Evolutionary conservation across 2,888 invertebrate species (phyloP).

Genomic region (Scaptomyza cyrtandrae): DNA sequence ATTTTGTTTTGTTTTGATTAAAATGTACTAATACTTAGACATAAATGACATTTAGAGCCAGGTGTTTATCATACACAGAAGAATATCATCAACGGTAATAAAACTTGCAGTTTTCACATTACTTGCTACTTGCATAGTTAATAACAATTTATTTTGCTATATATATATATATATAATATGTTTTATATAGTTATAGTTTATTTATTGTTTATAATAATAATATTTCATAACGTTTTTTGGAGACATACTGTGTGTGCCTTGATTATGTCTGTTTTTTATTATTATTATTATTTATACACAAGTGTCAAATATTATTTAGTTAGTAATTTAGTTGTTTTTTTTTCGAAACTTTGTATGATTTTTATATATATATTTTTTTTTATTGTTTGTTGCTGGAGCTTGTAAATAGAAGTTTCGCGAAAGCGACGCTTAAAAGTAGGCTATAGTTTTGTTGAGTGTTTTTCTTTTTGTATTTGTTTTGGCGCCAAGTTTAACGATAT

Average conservation of each 20-base stretch:
- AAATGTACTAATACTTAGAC: slow-evolving; percentile 55
- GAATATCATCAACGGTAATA: slow-evolving; percentile 81
- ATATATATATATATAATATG: slow-evolving; percentile 23
- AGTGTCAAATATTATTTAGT: slow-evolving; percentile 49
- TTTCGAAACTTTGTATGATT: slow-evolving; percentile 3
- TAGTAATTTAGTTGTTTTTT: slow-evolving; percentile 8
- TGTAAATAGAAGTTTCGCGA: slow-evolving; percentile 73
- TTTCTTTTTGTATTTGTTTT: slow-evolving; percentile 10
- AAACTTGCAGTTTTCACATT: slow-evolving; percentile 65
- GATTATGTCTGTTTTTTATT: slow-evolving; percentile 55
- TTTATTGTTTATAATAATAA: slow-evolving; percentile 60
- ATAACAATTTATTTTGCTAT: slow-evolving; percentile 56
- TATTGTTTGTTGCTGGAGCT: slow-evolving; percentile 37
- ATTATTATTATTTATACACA: slow-evolving; percentile 72
- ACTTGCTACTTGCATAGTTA: slow-evolving; percentile 54
- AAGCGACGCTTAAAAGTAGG: slow-evolving; percentile 55
- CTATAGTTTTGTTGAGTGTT: slow-evolving; percentile 35
- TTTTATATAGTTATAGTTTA: slow-evolving; percentile 25
- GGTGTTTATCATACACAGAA: slow-evolving; percentile 57
- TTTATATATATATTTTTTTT: neutral
- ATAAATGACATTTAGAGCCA: slow-evolving; percentile 41
- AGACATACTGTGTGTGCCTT: slow-evolving; percentile 55
- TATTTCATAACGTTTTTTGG: slow-evolving; percentile 49
- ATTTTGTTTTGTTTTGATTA: slow-evolving; percentile 48
- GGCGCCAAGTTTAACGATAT: slow-evolving; percentile 37